Evolutionary conservation across 2,113 vertebrate genomes (phyloP).

Genomic region (Sigmodon hispidus): DNA sequence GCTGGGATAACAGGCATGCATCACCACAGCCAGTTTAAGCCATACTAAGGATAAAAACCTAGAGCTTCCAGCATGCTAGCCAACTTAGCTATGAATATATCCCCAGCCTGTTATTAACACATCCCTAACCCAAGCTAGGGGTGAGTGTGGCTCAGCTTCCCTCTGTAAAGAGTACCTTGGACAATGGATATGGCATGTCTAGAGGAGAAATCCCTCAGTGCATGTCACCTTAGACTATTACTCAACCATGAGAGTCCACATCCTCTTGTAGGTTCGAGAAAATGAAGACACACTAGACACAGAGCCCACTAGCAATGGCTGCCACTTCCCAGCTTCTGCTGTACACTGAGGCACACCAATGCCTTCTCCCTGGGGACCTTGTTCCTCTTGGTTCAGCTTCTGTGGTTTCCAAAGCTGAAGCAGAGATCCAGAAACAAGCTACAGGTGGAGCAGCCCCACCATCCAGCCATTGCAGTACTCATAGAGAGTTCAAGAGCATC

Average conservation of each 20-base stretch:
- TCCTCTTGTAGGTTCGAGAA: not conserved
- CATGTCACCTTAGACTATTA: not conserved
- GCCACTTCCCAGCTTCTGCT: not conserved
- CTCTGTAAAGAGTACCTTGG: not conserved
- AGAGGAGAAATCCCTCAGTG: not conserved
- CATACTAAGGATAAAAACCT: not conserved
- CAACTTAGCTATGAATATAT: not conserved
- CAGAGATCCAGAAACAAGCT: not conserved
- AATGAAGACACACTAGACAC: not conserved
- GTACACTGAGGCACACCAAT: not conserved
- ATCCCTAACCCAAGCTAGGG: not conserved
- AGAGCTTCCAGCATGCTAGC: not conserved
- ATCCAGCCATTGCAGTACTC: not conserved
- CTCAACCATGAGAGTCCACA: not conserved
- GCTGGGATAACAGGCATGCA: not conserved
- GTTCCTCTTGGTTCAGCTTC: accelerated
- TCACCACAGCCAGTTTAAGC: too few relatives aligned
- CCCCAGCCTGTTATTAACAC: not conserved
- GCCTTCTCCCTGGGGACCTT: not conserved
- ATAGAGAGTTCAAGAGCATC: not conserved
- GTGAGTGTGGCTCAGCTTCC: not conserved
- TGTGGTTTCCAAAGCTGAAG: not conserved
- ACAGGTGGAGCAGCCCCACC: not conserved
- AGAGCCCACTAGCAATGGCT: not conserved
- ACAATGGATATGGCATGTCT: not conserved